phyloP scores from a whole-genome alignment of 2,888 invertebrate genomes.

The Cordylochernes scorpioides region DNA sequence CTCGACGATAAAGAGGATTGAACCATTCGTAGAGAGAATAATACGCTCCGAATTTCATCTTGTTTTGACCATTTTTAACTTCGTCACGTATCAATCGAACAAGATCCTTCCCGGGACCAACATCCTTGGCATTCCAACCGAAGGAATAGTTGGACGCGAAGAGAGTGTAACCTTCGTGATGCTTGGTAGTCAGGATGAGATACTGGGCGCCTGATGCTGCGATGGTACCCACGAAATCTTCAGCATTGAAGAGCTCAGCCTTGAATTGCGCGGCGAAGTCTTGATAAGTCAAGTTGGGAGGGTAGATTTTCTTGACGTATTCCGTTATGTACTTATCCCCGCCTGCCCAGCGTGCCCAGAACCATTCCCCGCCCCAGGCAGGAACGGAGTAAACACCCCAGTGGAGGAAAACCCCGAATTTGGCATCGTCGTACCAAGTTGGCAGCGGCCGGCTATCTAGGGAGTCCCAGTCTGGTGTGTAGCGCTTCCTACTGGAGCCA shows the following conservation, averaged over 20 bases:
- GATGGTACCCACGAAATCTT: conserved; percentile 25
- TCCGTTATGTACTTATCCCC: conserved; percentile 16
- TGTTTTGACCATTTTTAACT: not conserved
- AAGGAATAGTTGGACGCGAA: conserved; percentile 25
- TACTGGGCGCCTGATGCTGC: conserved; percentile 26
- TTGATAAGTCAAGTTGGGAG: conserved; percentile 25
- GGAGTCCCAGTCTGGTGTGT: conserved; percentile 14
- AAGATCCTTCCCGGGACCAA: conserved; percentile 24
- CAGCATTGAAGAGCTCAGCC: conserved; percentile 25
- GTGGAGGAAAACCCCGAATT: conserved; percentile 16
- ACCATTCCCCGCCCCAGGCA: conserved; percentile 14
- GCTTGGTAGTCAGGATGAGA: conserved; percentile 25
- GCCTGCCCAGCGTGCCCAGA: conserved; percentile 13
- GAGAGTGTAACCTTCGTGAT: conserved; percentile 25
- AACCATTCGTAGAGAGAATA: conserved; percentile 25
- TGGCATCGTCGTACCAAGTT: conserved; percentile 14
- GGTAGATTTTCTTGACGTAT: conserved; percentile 24
- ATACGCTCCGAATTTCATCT: conserved; percentile 20
- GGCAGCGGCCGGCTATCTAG: conserved; percentile 16
- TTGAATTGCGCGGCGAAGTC: conserved; percentile 26
- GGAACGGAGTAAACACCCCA: conserved; percentile 17
- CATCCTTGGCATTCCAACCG: conserved; percentile 25
- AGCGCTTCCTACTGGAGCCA: too few relatives aligned
- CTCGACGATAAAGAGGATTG: conserved; percentile 22
- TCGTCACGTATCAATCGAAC: conserved; percentile 18